phyloP scores from a whole-genome alignment of 1,140 invertebrate genomes.

The Drosophila pallidifrons region DNA sequence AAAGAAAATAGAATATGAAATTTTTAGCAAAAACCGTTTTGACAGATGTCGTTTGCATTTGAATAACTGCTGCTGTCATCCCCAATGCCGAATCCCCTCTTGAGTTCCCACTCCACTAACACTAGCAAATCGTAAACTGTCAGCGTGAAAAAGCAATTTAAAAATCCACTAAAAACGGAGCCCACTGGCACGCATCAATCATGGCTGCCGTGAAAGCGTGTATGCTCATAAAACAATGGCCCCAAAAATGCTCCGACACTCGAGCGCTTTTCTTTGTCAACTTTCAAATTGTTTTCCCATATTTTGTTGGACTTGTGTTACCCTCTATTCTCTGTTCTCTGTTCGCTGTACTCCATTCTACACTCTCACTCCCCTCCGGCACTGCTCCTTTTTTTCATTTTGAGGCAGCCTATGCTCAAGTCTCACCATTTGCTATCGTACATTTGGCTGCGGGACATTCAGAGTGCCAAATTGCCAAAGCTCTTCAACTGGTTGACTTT shows the following conservation, averaged over 20 bases:
- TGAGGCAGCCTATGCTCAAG: slow-evolving; percentile 21
- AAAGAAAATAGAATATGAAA: slow-evolving; percentile 44
- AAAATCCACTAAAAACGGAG: slow-evolving; percentile 72
- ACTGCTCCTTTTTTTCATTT: slow-evolving; percentile 1
- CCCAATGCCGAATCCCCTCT: neutral
- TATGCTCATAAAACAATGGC: slow-evolving; percentile 72
- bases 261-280: slow-evolving; percentile 64
- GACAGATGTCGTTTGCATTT: slow-evolving; percentile 83
- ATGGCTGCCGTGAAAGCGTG: slow-evolving; percentile 60
- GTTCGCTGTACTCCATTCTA: neutral
- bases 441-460: neutral
- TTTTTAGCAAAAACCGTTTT: slow-evolving; percentile 76
- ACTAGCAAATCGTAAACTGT: slow-evolving; percentile 63
- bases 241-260: slow-evolving; percentile 34
- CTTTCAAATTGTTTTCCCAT: slow-evolving; percentile 76
- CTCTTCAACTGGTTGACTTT: slow-evolving; percentile 56
- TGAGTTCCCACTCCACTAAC: neutral
- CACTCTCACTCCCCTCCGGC: neutral
- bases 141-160: slow-evolving; percentile 80
- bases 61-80: slow-evolving; percentile 72
- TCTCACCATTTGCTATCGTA: neutral
- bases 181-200: slow-evolving; percentile 66
- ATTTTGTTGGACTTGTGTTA: slow-evolving; percentile 45
- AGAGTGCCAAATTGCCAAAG: slow-evolving; percentile 28
- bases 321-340: slow-evolving; percentile 4